phyloP scores from a whole-genome alignment of 2,797 vertebrate species.

The Remorina albescens region DNA sequence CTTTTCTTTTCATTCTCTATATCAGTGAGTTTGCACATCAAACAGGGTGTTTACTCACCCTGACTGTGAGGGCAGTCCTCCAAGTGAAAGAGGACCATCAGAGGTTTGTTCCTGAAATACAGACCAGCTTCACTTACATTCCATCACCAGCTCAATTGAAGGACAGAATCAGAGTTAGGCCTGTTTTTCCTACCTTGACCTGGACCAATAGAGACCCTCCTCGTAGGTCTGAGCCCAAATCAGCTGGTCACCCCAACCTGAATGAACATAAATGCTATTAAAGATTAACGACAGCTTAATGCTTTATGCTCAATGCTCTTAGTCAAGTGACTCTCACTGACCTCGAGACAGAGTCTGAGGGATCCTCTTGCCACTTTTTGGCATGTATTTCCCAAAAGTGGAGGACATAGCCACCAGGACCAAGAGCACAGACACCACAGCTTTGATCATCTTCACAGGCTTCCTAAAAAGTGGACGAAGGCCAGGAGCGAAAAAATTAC shows the following conservation, averaged over 20 bases:
- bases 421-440: conserved; percentile 77
- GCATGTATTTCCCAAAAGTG: conserved; percentile 78
- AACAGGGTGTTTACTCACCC: conserved; percentile 75
- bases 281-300: not conserved
- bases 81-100: conserved; percentile 95
- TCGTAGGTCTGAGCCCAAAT: conserved; percentile 98
- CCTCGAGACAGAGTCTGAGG: conserved; percentile 97
- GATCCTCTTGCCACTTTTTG: conserved; percentile 85
- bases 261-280: conserved; percentile 14
- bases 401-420: conserved; percentile 86
- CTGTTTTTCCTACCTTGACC: conserved; percentile 81
- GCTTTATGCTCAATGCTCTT: not conserved
- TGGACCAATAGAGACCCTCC: conserved; percentile 92
- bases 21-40: not conserved
- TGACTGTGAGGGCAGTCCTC: conserved; percentile 94
- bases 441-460: conserved; percentile 86
- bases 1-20: too few relatives aligned
- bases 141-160: not conserved
- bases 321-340: conserved; percentile 58
- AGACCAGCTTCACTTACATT: conserved; percentile 13
- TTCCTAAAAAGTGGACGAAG: conserved; percentile 9
- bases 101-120: conserved; percentile 90
- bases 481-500: not conserved
- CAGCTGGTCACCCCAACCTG: conserved; percentile 97
- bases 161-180: not conserved